Evolutionary conservation across 2,797 vertebrate species (phyloP).

Genomic region (Sebastes melanostomus): DNA sequence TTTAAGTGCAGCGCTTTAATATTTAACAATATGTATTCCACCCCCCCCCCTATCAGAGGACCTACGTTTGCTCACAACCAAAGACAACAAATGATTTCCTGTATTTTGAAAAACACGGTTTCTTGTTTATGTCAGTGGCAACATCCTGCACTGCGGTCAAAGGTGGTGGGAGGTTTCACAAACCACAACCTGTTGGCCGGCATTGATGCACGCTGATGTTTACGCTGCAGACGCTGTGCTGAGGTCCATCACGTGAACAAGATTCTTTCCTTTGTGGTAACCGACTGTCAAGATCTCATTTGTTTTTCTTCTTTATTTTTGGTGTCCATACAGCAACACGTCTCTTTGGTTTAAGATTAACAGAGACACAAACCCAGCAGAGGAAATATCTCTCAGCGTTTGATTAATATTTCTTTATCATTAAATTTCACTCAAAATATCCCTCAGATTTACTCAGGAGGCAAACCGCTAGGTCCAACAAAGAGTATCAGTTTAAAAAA

Average conservation of each 20-base stretch:
- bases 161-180: conserved; percentile 2
- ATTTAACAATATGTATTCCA: not conserved
- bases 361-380: not conserved
- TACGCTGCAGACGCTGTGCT: not conserved
- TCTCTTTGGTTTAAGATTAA: conserved; percentile 23
- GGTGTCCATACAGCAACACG: conserved; percentile 13
- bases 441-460: conserved; percentile 60
- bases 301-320: conserved; percentile 19
- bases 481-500: not conserved
- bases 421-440: conserved; percentile 21
- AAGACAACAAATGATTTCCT: conserved; percentile 58
- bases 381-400: not conserved
- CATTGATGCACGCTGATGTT: conserved; percentile 22
- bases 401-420: conserved; percentile 4
- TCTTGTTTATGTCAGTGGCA: not conserved
- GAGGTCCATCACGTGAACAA: not conserved
- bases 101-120: conserved; percentile 23
- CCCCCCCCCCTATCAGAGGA: not conserved
- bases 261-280: not conserved
- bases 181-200: conserved; percentile 41
- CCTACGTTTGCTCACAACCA: conserved; percentile 44
- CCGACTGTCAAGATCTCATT: not conserved
- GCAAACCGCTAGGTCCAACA: conserved; percentile 35
- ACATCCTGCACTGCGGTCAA: conserved; percentile 39
- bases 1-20: not conserved